Evolutionary conservation across 2,888 invertebrate species (phyloP), one percentile per base, ranked within the genome.

Genomic region (Pteria penguin): DNA sequence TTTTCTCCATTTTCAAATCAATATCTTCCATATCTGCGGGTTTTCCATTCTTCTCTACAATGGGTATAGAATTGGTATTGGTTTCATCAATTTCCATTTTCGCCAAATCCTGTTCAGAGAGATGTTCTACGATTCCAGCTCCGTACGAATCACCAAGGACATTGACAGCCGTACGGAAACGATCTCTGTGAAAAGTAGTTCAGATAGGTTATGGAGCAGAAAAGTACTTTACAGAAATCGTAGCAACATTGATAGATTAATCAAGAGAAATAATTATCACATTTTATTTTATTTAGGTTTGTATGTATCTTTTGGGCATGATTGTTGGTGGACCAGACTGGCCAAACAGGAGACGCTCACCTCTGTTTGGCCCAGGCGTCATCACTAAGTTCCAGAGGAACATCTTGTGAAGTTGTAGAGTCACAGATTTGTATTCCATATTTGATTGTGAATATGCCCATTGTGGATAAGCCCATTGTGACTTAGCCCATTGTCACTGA

Each of bases 131-230:
- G 14, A 85, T 81, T 0, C 83, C 85, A 3, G 83, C 83, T 14
- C 85, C 85, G 27, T 76, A 83, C 0, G 85, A 71, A 61, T 85
- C 85, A 4, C 85, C 85, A 2, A 85, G 73, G 1, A 85, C 85
- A 63, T 85, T 85, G 11, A 85, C 72, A 8, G 83, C 83, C 11
- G 85, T 85, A 4, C 83, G 66, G 72, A 85, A 85, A 24, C 85
- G 79, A 61, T 85, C 85, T 29, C 85, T 85, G 69, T 2, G 76
- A 78, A 18, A 72, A 36, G 33, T 72, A 69, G 36, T 14, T 57
- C 5, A 29, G 45, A n/a, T 11, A 11, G 45, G 5, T 11, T 36
- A 36, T 36, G 14, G 8, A 11, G 14, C 45, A 11, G 5, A 11
- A 11, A 5, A 14, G 45, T 14, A 65, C 24, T n/a, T 65, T 2